phyloP scores from a whole-genome alignment of 2,797 vertebrate genomes.

The Danio choprae region DNA sequence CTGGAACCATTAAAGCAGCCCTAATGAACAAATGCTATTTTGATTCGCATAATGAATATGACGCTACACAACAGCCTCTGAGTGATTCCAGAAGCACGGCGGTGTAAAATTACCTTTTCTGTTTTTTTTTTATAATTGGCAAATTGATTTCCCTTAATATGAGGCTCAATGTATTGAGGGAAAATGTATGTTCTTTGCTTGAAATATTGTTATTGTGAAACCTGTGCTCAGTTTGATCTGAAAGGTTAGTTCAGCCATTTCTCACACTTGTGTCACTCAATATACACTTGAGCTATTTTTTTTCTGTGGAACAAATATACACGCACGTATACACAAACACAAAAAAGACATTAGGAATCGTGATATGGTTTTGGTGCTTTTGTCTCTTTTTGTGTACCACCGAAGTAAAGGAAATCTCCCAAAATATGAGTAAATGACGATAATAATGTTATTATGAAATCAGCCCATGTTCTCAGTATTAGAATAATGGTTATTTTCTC shows the following conservation, averaged over 20 bases:
- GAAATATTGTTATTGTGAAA: neutral
- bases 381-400: too few relatives aligned
- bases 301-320: neutral
- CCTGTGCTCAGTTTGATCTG: neutral
- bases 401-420: too few relatives aligned
- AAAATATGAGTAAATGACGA: too few relatives aligned
- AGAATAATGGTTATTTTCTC: too few relatives aligned
- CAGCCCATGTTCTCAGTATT: too few relatives aligned
- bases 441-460: too few relatives aligned
- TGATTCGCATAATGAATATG: constrained; percentile 63
- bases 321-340: too few relatives aligned
- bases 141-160: constrained; percentile 30
- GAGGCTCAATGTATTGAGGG: neutral
- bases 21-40: constrained; percentile 42
- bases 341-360: neutral
- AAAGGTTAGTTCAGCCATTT: neutral
- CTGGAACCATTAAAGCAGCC: constrained; percentile 27
- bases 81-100: constrained; percentile 14
- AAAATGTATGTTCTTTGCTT: neutral
- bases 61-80: constrained; percentile 37
- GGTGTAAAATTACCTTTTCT: constrained; percentile 38
- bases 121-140: neutral
- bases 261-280: neutral
- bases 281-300: neutral
- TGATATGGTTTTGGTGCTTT: too few relatives aligned